Evolutionary conservation across 2,888 invertebrate genomes (phyloP).

Genomic region (Apodemia mormo): DNA sequence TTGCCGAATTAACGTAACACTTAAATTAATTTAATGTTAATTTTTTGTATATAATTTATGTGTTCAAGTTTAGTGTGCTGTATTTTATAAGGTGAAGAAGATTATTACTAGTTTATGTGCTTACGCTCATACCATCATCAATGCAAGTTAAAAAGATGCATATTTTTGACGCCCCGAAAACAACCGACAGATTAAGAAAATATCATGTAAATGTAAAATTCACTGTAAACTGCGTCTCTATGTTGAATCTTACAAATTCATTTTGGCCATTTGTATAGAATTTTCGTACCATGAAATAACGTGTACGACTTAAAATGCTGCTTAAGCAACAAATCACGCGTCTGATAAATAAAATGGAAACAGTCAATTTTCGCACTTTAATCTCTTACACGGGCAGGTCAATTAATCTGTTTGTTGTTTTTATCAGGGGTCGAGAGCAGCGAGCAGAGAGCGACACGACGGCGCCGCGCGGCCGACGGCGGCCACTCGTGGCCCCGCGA

Average conservation of each 20-base stretch:
- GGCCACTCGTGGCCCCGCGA: conserved; percentile 71
- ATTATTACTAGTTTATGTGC: conserved; percentile 8
- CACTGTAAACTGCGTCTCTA: conserved; percentile 75
- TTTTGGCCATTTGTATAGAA: conserved; percentile 68
- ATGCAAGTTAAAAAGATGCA: neutral
- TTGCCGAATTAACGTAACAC: neutral
- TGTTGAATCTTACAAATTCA: conserved; percentile 79
- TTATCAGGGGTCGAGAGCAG: conserved; percentile 66
- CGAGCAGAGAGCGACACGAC: conserved; percentile 68
- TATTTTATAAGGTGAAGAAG: neutral
- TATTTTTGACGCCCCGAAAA: conserved; percentile 38
- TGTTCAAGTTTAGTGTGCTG: conserved; percentile 10
- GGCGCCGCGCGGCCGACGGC: conserved; percentile 71
- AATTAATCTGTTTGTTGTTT: conserved; percentile 80
- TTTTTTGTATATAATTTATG: conserved; percentile 1
- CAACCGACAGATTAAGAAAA: conserved; percentile 58
- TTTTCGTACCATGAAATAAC: neutral
- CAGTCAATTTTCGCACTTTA: conserved; percentile 50
- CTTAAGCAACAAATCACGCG: conserved; percentile 37
- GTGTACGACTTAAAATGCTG: neutral
- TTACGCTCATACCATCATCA: conserved; percentile 16
- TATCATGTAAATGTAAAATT: conserved; percentile 57
- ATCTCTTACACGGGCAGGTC: conserved; percentile 62
- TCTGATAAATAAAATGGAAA: conserved; percentile 48
- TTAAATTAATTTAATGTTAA: neutral